Conservation (phyloP, 2,888 invertebrate species). For the Pinctada fucata region DNA sequence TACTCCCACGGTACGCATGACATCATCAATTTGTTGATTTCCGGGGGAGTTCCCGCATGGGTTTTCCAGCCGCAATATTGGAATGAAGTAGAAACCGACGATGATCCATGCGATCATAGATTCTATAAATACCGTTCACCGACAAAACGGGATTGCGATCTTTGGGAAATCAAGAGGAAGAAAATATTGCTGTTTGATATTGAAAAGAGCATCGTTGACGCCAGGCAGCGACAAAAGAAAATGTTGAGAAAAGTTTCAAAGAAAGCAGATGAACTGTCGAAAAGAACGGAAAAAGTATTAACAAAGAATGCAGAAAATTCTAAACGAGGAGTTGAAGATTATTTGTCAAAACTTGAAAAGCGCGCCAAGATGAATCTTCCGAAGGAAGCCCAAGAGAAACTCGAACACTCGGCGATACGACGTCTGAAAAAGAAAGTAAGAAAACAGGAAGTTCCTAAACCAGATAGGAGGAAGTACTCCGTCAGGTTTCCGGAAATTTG, state of each 20-base stretch:
- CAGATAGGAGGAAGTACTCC: too few relatives aligned
- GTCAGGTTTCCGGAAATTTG: too few relatives aligned
- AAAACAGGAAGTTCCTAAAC: too few relatives aligned
- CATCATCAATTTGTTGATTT: slow-evolving; percentile 17
- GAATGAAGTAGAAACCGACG: neutral
- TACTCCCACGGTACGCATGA: slow-evolving; percentile 10
- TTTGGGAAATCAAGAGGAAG: slow-evolving; percentile 9
- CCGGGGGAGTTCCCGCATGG: slow-evolving; percentile 13
- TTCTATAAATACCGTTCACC: slow-evolving; percentile 14
- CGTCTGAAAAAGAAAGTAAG: too few relatives aligned
- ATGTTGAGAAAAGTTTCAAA: slow-evolving; percentile 6
- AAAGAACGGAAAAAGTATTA: slow-evolving; percentile 9
- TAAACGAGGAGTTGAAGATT: neutral
- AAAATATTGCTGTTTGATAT: neutral
- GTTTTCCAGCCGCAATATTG: slow-evolving; percentile 21
- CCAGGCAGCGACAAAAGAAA: slow-evolving; percentile 11
- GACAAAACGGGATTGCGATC: slow-evolving; percentile 10
- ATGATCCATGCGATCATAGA: neutral
- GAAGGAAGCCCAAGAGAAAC: neutral
- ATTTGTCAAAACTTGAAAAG: slow-evolving; percentile 14
- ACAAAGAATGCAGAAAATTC: slow-evolving; percentile 8
- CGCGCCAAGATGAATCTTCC: slow-evolving; percentile 5
- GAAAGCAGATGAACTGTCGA: slow-evolving; percentile 1
- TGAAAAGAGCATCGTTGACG: slow-evolving; percentile 10
- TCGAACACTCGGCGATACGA: too few relatives aligned